Evolutionary conservation across 2,113 vertebrate species (phyloP), one percentile per base, ranked within the genome.

Genomic region (Xiphophorus couchianus): DNA sequence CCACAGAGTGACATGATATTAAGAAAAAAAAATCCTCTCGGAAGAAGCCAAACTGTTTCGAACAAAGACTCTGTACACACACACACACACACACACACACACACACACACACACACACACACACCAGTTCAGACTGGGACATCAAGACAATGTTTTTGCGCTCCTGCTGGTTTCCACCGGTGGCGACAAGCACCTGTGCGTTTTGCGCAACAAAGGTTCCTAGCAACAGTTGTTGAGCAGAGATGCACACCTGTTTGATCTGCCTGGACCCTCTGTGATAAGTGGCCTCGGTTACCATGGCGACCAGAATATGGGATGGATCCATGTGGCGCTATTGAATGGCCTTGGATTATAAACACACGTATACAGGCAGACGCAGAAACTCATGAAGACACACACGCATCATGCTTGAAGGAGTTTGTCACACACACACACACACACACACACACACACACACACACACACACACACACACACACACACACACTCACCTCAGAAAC

Each of bases 211-310:
- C 91, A 92, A 89, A 89, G 88, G 82, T 89, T 92, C 90, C 79
- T 91, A 91, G 91, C 89, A 92, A 93, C 92, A 77, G 90, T 90
- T 27, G 88, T 81, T 11, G 73, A 76, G 86, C 83, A 86, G 86
- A 83, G 80, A 93, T 88, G 87, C 87, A 90, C 92, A 93, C 92
- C 92, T 92, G 92, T 93, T 92, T 93, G 91, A 93, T 93, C 90
- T 88, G 88, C 77, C 25, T 68, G 83, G 90, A 91, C 91, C 89
- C 89, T 92, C 83, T 91, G 88, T 91, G 89, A 92, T 93, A 93
- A 93, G 88, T 92, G 90, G 88, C 80, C 82, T 69, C 30, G 3
- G 91, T 92, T 84, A 86, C 88, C 90, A 93, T 86, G 84, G 74
- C 42, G 14, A 91, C 83, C 54, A 25, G 87, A 83, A 84, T 89